Percentiles rank a stretch among this genome's conserved stretches.
Evolutionary conservation across 2,888 invertebrate species (phyloP).

Genomic region (Glaucopsyche alexis): DNA sequence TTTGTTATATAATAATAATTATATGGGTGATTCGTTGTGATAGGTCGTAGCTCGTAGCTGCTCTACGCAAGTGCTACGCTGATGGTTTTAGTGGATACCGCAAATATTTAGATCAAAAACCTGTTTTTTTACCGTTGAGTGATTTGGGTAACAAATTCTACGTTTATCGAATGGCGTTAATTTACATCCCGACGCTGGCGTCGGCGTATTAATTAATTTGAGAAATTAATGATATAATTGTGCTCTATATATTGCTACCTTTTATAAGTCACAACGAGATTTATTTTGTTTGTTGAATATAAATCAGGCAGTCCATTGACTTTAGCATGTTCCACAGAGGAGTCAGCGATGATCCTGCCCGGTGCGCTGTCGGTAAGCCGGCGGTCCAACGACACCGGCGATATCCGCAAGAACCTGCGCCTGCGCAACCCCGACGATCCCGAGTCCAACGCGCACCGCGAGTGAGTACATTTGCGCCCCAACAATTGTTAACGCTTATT

Average conservation of each 20-base stretch:
- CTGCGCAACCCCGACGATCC: constrained; percentile 87
- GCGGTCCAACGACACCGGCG: constrained; percentile 88
- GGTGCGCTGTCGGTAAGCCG: constrained; percentile 87
- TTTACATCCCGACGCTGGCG: too few relatives aligned
- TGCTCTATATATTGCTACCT: too few relatives aligned
- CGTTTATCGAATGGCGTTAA: too few relatives aligned
- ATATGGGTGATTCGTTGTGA: too few relatives aligned
- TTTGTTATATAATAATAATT: too few relatives aligned
- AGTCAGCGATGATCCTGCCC: constrained; percentile 91
- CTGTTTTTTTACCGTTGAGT: too few relatives aligned
- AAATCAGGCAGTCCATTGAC: not conserved
- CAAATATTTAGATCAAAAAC: not conserved
- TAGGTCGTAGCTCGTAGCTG: not conserved
- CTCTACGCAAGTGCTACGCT: not conserved
- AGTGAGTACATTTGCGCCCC: constrained; percentile 72
- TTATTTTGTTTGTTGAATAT: not conserved
- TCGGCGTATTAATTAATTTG: too few relatives aligned
- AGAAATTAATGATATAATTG: too few relatives aligned
- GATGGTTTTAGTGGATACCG: not conserved
- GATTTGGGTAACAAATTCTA: too few relatives aligned
- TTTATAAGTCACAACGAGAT: too few relatives aligned
- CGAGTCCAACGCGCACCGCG: constrained; percentile 84
- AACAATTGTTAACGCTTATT: too few relatives aligned
- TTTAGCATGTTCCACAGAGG: constrained; percentile 55
- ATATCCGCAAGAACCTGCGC: constrained; percentile 89